A percentile compares a stretch with the other conserved stretches of the same genome.
Conservation (phyloP, 2,888 invertebrate species). For the Dasypolia templi region DNA sequence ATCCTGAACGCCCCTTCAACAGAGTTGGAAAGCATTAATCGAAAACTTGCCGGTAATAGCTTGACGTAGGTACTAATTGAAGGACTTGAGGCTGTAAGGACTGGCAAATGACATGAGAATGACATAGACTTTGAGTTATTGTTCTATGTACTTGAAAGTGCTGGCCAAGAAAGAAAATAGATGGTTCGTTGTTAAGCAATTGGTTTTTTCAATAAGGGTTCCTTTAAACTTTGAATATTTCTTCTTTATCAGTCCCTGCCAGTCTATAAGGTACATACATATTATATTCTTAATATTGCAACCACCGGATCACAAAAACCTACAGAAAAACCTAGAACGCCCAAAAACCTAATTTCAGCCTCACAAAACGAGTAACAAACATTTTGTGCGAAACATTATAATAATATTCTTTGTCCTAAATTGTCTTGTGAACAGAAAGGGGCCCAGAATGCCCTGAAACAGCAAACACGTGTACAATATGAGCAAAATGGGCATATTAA, state of each 20-base stretch:
- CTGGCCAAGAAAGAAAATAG: neutral
- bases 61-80: conserved; percentile 33
- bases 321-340: neutral
- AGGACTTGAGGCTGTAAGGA: neutral
- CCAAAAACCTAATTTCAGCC: conserved; percentile 15
- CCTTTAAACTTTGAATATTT: neutral
- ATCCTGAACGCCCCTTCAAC: conserved; percentile 28
- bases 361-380: conserved; percentile 26
- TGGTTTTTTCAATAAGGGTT: too few species aligned
- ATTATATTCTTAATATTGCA: neutral
- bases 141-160: conserved; percentile 17
- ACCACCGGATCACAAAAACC: conserved; percentile 5
- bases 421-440: conserved; percentile 46
- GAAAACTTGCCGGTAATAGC: conserved; percentile 33
- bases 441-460: neutral
- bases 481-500: conserved; percentile 48
- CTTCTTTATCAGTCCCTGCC: neutral
- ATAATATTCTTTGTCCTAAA: conserved; percentile 53
- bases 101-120: conserved; percentile 26
- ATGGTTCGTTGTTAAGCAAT: neutral
- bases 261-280: too few species aligned
- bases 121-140: conserved; percentile 19
- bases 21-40: conserved; percentile 19
- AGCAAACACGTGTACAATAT: conserved; percentile 26
- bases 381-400: conserved; percentile 43